Evolutionary conservation across 2,888 invertebrate species (phyloP), one percentile per base, ranked within the genome.

Genomic region (Sycophila texana): DNA sequence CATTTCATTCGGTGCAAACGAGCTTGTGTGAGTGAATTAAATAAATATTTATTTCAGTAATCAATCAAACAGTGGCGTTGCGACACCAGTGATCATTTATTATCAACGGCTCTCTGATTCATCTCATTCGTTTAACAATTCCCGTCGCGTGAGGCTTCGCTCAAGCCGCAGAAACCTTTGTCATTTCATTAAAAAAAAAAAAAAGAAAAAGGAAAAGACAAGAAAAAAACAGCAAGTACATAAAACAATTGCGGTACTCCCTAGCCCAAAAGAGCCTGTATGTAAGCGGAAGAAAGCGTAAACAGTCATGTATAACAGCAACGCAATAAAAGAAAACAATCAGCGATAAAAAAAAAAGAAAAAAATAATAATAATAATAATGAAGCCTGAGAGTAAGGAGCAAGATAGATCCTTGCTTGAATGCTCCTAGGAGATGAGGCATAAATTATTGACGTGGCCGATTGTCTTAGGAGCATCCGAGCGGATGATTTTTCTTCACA

Each of bases 391-490:
- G 65, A 72, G 55, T 20, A 68, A 61, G 51, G 49, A 71, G 60
- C 30, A 65, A 65, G 68, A 51, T 20, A 73, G 68, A 76, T 81
- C 22, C 67, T 76, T 67, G 77, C 72, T 81, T 58, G 81, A 75
- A 75, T 72, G 68, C 77, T 75, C 67, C 63, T 55, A 49, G 55
- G 65, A 68, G 68, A 73, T 51, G 39, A 53, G 74, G 66, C 74
- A 78, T 72, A 63, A 78, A 81, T 75, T 75, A 73, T 65, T 68
- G 65, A n/a, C n/a, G n/a, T n/a, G 65, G 68, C 22, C 73, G 73
- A 79, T 81, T 76, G 79, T 81, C 79, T 76, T 60, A 49, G 66
- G 39, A 79, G 73, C 76, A 81, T 79, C 81, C 81, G 70, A 79
- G 79, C 76, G 76, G 76, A 47, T 74, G 67, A 71, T 77, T 75